Percentiles rank a stretch among this genome's conserved stretches.
Evolutionary conservation across 2,797 vertebrate species (phyloP).

Genomic region (Epinephelus awoara): DNA sequence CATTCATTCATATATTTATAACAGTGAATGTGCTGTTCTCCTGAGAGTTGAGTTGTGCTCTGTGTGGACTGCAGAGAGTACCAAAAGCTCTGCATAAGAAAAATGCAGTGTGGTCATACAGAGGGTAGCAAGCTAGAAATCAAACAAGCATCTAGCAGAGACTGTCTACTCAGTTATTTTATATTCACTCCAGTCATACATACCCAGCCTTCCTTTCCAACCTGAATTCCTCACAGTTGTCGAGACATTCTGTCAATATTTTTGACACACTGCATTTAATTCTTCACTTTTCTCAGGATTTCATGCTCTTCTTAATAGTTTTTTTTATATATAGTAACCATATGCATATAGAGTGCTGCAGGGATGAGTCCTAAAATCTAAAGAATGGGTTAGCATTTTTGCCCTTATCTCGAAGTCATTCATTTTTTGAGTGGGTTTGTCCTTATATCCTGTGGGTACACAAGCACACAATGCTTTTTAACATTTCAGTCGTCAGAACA

Average conservation of each 20-base stretch:
- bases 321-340: neutral
- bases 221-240: too few relatives aligned
- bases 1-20: constrained; percentile 10
- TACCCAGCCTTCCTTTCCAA: neutral
- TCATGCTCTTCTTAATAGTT: neutral
- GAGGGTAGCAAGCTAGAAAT: neutral
- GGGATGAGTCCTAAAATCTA: too few relatives aligned
- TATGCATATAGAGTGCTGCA: neutral
- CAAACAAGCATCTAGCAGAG: neutral
- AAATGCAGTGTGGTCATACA: neutral
- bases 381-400: too few relatives aligned
- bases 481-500: too few relatives aligned
- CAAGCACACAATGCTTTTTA: too few relatives aligned
- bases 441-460: too few relatives aligned
- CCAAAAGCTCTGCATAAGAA: neutral
- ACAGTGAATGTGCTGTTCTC: neutral
- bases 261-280: too few relatives aligned
- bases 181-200: neutral
- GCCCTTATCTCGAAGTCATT: too few relatives aligned
- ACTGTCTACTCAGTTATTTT: neutral
- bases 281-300: neutral
- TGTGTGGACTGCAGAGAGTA: neutral
- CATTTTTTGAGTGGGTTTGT: too few relatives aligned
- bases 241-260: too few relatives aligned
- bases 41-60: constrained; percentile 3